These are phyloP conservation scores for Psylliodes chrysocephalus DNA, from an alignment of 2,888 invertebrate species.

Conservation along the genomic window DNA sequence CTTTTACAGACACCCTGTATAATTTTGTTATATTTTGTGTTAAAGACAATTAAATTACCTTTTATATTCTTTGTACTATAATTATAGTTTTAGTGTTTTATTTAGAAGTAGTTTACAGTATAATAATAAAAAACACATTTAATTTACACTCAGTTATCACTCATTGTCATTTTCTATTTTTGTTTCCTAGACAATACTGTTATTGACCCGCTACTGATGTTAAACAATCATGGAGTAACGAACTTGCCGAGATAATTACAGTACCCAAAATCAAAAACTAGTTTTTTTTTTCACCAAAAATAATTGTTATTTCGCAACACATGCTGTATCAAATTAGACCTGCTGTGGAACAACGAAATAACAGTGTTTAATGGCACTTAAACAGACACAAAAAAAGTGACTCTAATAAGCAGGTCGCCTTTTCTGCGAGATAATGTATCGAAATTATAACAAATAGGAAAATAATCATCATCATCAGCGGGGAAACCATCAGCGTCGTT, in stretches of 20 bases:
- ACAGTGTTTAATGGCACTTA: conserved; percentile 6
- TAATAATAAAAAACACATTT: too few relatives aligned
- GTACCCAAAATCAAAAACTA: conserved; percentile 26
- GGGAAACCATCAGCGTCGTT: too few relatives aligned
- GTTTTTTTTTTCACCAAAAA: conserved; percentile 21
- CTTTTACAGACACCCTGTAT: too few relatives aligned
- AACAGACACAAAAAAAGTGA: neutral
- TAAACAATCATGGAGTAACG: conserved; percentile 1
- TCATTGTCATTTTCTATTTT: too few relatives aligned
- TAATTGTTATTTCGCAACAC: conserved; percentile 18
- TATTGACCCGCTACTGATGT: neutral
- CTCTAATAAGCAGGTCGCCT: conserved; percentile 1
- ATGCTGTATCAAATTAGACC: neutral
- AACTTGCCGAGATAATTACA: conserved; percentile 18
- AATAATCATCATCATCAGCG: neutral
- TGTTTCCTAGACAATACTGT: neutral
- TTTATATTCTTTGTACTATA: too few relatives aligned
- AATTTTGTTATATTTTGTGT: too few relatives aligned
- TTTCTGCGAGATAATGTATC: neutral
- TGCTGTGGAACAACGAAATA: conserved; percentile 11
- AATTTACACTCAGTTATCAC: too few relatives aligned
- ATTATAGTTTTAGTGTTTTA: too few relatives aligned
- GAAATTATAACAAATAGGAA: neutral
- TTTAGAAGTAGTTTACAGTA: too few relatives aligned
- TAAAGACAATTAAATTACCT: too few relatives aligned